A percentile compares a stretch with the other conserved stretches of the same genome.
Conservation (phyloP, 2,888 invertebrate genomes). For the Phengaris arion region DNA sequence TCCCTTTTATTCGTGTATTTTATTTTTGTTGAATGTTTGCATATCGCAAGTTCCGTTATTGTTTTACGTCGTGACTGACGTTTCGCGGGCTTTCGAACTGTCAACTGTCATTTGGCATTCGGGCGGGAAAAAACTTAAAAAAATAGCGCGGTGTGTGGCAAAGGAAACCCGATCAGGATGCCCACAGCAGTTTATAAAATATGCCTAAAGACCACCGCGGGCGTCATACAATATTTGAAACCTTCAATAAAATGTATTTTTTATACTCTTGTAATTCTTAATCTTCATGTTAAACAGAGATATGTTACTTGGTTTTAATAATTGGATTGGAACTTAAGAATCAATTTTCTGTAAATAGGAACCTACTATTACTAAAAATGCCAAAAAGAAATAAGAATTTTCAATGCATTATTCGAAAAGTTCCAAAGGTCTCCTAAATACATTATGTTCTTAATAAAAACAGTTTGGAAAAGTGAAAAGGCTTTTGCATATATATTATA, state of each 20-base stretch:
- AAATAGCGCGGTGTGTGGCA: conserved; percentile 47
- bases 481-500: too few relatives aligned
- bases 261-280: background rate
- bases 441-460: too few relatives aligned
- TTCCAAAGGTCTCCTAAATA: too few relatives aligned
- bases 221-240: conserved; percentile 18
- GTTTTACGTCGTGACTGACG: conserved; percentile 40
- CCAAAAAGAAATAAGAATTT: too few relatives aligned
- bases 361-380: too few relatives aligned
- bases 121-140: conserved; percentile 44
- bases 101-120: conserved; percentile 57
- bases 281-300: background rate
- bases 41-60: conserved; percentile 58
- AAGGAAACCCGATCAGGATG: conserved; percentile 38
- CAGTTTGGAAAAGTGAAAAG: too few relatives aligned
- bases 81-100: conserved; percentile 58
- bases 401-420: too few relatives aligned
- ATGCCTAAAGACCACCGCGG: conserved; percentile 34
- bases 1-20: conserved; percentile 67
- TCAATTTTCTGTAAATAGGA: too few relatives aligned
- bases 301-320: background rate
- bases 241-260: background rate
- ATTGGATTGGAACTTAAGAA: background rate
- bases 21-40: conserved; percentile 72
- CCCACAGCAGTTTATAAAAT: conserved; percentile 28